Percentiles rank a stretch among this genome's conserved stretches.
Conservation (phyloP, 2,797 vertebrate genomes). For the Pachyuromys duprasi region DNA sequence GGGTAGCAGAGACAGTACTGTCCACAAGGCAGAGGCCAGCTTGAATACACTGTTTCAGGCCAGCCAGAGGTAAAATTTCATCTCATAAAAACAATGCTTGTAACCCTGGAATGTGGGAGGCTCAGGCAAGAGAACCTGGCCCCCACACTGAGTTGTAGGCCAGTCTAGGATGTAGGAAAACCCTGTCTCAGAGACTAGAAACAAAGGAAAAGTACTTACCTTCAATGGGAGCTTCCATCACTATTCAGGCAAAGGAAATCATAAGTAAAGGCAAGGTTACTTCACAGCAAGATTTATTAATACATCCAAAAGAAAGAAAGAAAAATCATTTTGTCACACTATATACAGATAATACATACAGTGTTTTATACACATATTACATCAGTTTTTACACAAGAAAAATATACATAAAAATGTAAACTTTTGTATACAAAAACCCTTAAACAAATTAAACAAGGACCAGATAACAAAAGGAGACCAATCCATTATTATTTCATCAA, state of each 20-base stretch:
- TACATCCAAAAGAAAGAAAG: slow-evolving; percentile 99
- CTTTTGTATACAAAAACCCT: slow-evolving; percentile 99
- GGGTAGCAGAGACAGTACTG: neutral
- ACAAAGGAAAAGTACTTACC: neutral
- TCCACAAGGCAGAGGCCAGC: neutral
- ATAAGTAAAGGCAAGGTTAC: slow-evolving; percentile 85
- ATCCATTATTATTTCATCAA: slow-evolving; percentile 96
- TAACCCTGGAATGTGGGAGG: too few relatives aligned
- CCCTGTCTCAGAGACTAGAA: neutral
- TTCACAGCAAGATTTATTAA: slow-evolving; percentile 99
- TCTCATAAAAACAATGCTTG: neutral
- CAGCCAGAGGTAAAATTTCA: neutral
- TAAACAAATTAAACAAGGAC: slow-evolving; percentile 99
- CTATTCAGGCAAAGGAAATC: slow-evolving; percentile 67
- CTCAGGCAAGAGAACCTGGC: neutral
- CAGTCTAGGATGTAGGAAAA: neutral
- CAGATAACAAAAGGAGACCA: slow-evolving; percentile 99
- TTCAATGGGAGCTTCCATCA: slow-evolving; percentile 32
- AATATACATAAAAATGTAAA: slow-evolving; percentile 99
- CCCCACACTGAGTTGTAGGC: neutral
- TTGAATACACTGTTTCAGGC: neutral
- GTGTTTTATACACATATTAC: slow-evolving; percentile 99
- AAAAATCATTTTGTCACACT: slow-evolving; percentile 99
- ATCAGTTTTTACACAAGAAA: slow-evolving; percentile 99
- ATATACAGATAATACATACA: slow-evolving; percentile 99